These are phyloP conservation scores for Ophion ventricosus DNA, from an alignment of 2,888 invertebrate genomes.

Conservation along the genomic window DNA sequence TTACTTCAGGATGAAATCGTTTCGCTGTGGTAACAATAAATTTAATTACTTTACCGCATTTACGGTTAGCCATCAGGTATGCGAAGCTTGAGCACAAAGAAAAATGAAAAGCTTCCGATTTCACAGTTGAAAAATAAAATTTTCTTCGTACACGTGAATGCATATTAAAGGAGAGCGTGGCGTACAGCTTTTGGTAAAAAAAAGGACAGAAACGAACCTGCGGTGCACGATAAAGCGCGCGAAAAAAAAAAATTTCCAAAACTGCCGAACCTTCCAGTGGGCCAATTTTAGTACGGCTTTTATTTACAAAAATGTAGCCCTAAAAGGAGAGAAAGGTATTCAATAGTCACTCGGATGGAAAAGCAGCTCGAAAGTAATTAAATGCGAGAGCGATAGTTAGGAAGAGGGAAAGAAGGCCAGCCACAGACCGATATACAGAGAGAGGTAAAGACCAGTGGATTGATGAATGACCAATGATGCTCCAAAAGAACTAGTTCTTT, in stretches of 20 bases:
- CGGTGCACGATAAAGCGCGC: background rate
- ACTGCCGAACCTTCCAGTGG: background rate
- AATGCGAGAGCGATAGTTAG: background rate
- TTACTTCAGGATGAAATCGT: background rate
- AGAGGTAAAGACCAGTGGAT: background rate
- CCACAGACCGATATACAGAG: background rate
- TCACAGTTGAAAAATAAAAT: background rate
- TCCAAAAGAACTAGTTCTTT: background rate
- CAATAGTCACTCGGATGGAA: constrained; percentile 7
- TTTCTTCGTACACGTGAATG: background rate
- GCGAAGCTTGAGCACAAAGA: background rate
- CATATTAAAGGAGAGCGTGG: background rate
- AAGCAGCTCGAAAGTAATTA: background rate
- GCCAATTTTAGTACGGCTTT: constrained; percentile 2
- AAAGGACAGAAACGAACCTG: too few relatives aligned
- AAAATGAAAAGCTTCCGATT: background rate
- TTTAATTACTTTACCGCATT: background rate
- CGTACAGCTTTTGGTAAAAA: background rate
- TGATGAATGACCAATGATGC: background rate
- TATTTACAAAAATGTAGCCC: background rate
- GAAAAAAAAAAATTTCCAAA: background rate
- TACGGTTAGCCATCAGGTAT: background rate
- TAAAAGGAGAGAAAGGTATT: background rate
- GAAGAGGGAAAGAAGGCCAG: too few relatives aligned
- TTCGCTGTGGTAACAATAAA: background rate